Percentiles rank a stretch among this genome's conserved stretches.
Evolutionary conservation across 2,113 vertebrate species (phyloP).

Genomic region (Syngnathus floridae): DNA sequence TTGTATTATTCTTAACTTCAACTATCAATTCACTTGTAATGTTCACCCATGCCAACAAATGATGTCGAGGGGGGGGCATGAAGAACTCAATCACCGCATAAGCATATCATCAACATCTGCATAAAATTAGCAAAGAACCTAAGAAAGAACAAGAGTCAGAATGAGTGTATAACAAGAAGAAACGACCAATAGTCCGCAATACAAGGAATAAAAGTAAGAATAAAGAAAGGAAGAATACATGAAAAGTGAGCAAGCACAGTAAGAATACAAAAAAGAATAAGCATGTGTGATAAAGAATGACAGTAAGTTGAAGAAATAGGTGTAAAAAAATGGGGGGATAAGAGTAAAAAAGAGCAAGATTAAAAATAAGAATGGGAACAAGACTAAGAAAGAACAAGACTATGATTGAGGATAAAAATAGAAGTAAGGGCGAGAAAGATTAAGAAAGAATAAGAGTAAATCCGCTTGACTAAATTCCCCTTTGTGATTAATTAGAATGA

Average conservation of each 20-base stretch:
- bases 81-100: no score
- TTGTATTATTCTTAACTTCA: not conserved
- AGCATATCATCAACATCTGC: no score
- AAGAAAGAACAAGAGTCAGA: not conserved
- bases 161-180: no score
- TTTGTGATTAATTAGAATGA: conserved; percentile 3
- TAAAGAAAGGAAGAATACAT: no score
- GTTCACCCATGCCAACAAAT: not conserved
- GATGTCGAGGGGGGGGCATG: not conserved
- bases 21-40: not conserved
- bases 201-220: no score
- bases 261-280: not conserved
- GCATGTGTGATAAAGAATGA: not conserved
- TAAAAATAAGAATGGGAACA: conserved; percentile 1
- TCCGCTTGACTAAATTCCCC: not conserved
- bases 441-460: not conserved
- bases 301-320: not conserved
- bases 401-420: not conserved
- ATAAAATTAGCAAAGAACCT: no score
- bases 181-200: no score
- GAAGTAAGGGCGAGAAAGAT: not conserved
- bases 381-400: not conserved
- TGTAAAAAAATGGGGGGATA: not conserved
- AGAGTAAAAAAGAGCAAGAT: not conserved
- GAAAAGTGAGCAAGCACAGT: not conserved